phyloP scores from a whole-genome alignment of 2,888 invertebrate genomes.

The Pecten maximus region DNA sequence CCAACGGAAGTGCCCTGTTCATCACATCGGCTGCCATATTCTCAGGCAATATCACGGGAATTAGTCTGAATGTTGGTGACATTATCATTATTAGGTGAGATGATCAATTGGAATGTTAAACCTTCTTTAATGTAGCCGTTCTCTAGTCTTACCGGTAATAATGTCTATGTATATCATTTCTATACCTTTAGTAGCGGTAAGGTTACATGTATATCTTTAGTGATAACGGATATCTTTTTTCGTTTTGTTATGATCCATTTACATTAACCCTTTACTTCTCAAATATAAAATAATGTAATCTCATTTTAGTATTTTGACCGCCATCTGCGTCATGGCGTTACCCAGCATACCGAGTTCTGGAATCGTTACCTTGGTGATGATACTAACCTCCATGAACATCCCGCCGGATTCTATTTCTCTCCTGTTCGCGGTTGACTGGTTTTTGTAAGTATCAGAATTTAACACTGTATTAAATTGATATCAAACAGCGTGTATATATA shows the following conservation, averaged over 20 bases:
- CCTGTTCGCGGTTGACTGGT: slow-evolving; percentile 78
- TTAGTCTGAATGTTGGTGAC: slow-evolving; percentile 59
- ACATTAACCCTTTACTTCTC: too few species aligned
- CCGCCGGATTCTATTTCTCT: slow-evolving; percentile 71
- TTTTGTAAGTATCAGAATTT: slow-evolving; percentile 77
- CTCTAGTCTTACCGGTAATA: too few species aligned
- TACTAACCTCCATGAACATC: slow-evolving; percentile 73
- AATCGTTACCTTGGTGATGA: slow-evolving; percentile 75
- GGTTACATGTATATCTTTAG: too few species aligned
- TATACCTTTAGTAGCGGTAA: too few species aligned
- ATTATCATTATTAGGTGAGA: slow-evolving; percentile 71
- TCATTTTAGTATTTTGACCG: slow-evolving; percentile 69
- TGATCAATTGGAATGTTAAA: too few species aligned
- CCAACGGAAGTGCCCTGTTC: slow-evolving; percentile 76
- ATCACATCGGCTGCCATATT: slow-evolving; percentile 74
- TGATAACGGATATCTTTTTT: too few species aligned
- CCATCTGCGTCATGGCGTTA: slow-evolving; percentile 73
- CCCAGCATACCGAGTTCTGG: slow-evolving; percentile 78
- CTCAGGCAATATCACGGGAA: slow-evolving; percentile 67
- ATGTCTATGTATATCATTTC: too few species aligned
- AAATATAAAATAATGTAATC: not conserved
- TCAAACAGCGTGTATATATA: too few species aligned
- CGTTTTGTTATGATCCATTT: too few species aligned
- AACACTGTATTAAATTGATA: too few species aligned
- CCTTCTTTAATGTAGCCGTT: too few species aligned